These are phyloP conservation scores for Patella depressa DNA, from an alignment of 2,888 invertebrate species.

Conservation along the genomic window DNA sequence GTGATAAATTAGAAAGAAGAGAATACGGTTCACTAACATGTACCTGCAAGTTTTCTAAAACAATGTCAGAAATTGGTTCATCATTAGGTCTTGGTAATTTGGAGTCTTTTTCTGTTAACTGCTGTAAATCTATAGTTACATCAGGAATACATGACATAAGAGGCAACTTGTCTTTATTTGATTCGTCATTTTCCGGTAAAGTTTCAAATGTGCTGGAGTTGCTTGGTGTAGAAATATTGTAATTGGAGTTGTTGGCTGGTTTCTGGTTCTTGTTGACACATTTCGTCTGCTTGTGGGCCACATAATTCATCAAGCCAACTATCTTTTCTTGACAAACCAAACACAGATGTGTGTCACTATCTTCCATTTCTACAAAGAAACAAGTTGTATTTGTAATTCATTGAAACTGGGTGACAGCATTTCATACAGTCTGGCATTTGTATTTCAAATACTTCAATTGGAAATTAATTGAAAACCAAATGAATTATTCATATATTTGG, in stretches of 20 bases:
- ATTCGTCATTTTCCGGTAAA: neutral
- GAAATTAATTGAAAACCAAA: no score
- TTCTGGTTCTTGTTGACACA: constrained; percentile 71
- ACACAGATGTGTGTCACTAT: constrained; percentile 89
- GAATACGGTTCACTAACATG: neutral
- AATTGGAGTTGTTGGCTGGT: neutral
- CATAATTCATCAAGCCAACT: constrained; percentile 87
- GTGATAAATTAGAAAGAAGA: neutral
- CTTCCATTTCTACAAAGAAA: constrained; percentile 61
- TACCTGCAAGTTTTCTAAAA: neutral
- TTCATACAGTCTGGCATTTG: neutral
- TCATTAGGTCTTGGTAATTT: neutral
- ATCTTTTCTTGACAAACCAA: constrained; percentile 88
- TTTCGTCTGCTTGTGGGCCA: constrained; percentile 83
- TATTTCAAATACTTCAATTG: no score
- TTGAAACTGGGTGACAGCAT: neutral
- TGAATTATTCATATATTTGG: no score
- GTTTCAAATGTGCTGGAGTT: neutral
- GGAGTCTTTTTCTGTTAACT: neutral
- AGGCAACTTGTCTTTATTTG: neutral
- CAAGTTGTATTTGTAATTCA: neutral
- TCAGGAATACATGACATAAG: neutral
- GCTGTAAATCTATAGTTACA: neutral
- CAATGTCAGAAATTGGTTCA: constrained; percentile 2
- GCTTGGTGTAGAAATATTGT: neutral